Percentiles rank a stretch among this genome's conserved stretches.
Evolutionary conservation across 2,113 vertebrate genomes (phyloP).

Genomic region (Daboia siamensis): DNA sequence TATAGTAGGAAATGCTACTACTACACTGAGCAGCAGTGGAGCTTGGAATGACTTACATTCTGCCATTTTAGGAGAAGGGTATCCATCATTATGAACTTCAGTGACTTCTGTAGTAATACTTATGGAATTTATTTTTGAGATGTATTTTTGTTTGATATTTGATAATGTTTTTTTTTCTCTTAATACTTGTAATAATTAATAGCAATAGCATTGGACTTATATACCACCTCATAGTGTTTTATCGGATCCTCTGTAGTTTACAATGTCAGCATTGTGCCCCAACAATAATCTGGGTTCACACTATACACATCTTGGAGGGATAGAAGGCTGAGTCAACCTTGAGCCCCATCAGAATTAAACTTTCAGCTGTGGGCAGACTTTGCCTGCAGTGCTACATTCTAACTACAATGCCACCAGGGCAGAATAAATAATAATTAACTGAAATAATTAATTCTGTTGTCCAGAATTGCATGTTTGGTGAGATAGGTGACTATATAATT

Average conservation of each 20-base stretch:
- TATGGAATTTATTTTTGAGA: background rate
- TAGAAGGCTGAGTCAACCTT: background rate
- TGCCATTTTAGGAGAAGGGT: background rate
- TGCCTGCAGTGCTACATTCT: background rate
- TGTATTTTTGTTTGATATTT: background rate
- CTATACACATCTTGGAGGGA: background rate
- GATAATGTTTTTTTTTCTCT: background rate
- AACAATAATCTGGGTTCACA: background rate
- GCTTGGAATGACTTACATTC: background rate
- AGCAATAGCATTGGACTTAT: background rate
- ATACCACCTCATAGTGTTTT: background rate
- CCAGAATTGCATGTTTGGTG: background rate
- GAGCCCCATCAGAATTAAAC: background rate
- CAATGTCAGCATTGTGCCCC: background rate
- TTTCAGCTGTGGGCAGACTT: background rate
- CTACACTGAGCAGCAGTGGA: no score
- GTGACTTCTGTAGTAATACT: background rate
- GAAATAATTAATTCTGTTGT: background rate
- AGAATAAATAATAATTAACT: background rate
- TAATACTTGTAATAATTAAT: background rate
- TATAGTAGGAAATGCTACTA: background rate
- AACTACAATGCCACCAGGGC: background rate
- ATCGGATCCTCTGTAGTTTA: background rate
- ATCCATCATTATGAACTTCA: background rate
- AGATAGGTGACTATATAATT: background rate